Conservation (phyloP, 2,113 vertebrate species). For the Blennius ocellaris region DNA sequence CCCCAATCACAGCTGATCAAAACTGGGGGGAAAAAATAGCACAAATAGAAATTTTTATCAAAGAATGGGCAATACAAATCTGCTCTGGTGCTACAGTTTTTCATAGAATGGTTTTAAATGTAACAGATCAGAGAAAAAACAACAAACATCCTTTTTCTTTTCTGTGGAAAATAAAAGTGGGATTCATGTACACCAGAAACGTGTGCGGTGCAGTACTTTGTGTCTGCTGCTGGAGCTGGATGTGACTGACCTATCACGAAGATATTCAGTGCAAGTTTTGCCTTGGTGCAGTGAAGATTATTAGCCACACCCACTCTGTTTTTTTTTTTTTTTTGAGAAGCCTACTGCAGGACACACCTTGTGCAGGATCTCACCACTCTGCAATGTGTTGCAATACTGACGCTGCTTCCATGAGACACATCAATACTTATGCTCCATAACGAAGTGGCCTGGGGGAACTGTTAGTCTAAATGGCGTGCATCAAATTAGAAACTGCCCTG, state of each 20-base stretch:
- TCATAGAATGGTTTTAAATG: constrained; percentile 80
- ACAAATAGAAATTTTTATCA: constrained; percentile 82
- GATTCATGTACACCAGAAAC: constrained; percentile 80
- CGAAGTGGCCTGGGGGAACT: constrained; percentile 24
- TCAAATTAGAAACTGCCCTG: constrained; percentile 20
- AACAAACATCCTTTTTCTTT: constrained; percentile 57
- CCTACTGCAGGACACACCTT: constrained; percentile 73
- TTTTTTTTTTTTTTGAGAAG: neutral
- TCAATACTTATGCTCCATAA: constrained; percentile 45
- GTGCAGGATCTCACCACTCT: constrained; percentile 58
- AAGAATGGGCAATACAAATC: constrained; percentile 76
- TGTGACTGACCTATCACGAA: constrained; percentile 50
- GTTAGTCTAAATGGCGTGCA: constrained; percentile 24
- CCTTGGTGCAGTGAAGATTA: constrained; percentile 72
- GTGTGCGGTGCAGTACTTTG: constrained; percentile 79
- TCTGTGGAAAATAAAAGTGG: constrained; percentile 83
- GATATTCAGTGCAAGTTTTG: constrained; percentile 52
- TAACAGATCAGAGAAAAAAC: constrained; percentile 73
- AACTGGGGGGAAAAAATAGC: constrained; percentile 70
- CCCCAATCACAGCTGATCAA: constrained; percentile 61
- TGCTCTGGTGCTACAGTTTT: constrained; percentile 86
- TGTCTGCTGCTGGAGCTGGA: constrained; percentile 56
- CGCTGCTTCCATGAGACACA: constrained; percentile 48
- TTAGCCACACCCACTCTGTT: constrained; percentile 70
- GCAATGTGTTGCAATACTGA: constrained; percentile 68